Percentiles rank a stretch among this genome's conserved stretches.
These are phyloP conservation scores for Tupaia tana DNA, from an alignment of 2,113 vertebrate genomes.

Conservation along the genomic window DNA sequence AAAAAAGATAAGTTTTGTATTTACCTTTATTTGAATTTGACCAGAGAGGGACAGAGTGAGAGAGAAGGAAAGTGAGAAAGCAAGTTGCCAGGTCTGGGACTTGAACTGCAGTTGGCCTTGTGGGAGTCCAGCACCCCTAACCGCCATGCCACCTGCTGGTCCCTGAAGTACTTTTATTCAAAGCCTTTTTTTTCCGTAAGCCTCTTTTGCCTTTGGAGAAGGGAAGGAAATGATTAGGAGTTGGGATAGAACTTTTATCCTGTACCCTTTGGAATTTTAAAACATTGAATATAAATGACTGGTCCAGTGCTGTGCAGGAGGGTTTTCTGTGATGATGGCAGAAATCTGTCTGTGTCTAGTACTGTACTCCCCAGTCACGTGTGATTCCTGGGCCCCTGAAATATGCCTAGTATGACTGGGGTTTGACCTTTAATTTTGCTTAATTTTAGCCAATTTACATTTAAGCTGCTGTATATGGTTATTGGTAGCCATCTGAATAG, in stretches of 20 bases:
- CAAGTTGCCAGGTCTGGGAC: too few species aligned
- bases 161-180: too few species aligned
- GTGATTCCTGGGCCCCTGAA: not conserved
- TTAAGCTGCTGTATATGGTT: slow-evolving; percentile 1
- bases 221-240: not conserved
- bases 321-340: slow-evolving; percentile 2
- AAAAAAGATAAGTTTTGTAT: too few species aligned
- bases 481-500: not conserved
- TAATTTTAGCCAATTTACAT: not conserved
- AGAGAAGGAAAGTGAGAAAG: too few species aligned
- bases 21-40: too few species aligned
- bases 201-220: not conserved
- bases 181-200: not conserved
- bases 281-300: not conserved
- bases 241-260: not conserved
- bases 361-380: not conserved
- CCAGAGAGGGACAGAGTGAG: too few species aligned
- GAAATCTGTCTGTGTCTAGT: not conserved
- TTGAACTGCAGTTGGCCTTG: too few species aligned
- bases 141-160: too few species aligned
- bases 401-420: not conserved
- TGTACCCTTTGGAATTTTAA: slow-evolving; percentile 14
- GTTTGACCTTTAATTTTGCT: slow-evolving; percentile 2
- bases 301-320: not conserved
- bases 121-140: too few species aligned